Percentiles rank a stretch among this genome's conserved stretches.
Evolutionary conservation across 2,797 vertebrate genomes (phyloP).

Genomic region (Takifugu ocellatus): DNA sequence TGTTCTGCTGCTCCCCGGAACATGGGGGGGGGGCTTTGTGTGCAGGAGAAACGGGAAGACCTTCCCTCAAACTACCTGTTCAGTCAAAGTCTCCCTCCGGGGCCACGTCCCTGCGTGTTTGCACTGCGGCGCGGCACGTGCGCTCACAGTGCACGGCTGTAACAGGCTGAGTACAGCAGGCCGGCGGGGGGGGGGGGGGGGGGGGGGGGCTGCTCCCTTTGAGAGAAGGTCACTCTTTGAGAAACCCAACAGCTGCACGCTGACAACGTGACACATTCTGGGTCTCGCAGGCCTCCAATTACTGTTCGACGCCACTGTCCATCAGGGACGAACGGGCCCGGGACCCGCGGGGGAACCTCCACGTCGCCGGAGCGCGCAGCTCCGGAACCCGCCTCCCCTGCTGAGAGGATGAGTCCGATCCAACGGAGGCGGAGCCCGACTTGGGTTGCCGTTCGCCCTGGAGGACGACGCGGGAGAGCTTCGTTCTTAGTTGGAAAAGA

Average conservation of each 20-base stretch:
- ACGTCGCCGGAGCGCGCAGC: constrained; percentile 10
- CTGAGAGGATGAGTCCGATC: constrained; percentile 59
- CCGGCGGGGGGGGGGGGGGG: constrained; percentile 24
- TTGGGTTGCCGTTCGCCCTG: constrained; percentile 59
- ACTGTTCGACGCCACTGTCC: constrained; percentile 46
- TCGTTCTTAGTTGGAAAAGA: constrained; percentile 43
- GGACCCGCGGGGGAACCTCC: constrained; percentile 43
- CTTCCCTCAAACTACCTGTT: constrained; percentile 44
- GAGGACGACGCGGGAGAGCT: constrained; percentile 54
- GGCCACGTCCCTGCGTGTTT: constrained; percentile 4
- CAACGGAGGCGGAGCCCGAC: constrained; percentile 58
- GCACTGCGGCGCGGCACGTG: no score
- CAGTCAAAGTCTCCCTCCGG: constrained; percentile 39
- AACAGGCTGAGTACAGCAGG: constrained; percentile 41
- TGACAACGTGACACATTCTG: constrained; percentile 52
- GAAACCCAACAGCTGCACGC: constrained; percentile 55
- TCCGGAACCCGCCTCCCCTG: not conserved
- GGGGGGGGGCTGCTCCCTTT: constrained; percentile 40
- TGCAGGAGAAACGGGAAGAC: constrained; percentile 40
- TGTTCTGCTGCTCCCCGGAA: constrained; percentile 51
- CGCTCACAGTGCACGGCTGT: constrained; percentile 5
- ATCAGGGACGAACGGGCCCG: constrained; percentile 41
- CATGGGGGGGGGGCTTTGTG: constrained; percentile 41
- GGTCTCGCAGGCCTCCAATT: constrained; percentile 65
- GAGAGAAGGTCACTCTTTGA: constrained; percentile 59